Evolutionary conservation across 2,888 invertebrate genomes (phyloP).

Genomic region (Heliconius aoede): DNA sequence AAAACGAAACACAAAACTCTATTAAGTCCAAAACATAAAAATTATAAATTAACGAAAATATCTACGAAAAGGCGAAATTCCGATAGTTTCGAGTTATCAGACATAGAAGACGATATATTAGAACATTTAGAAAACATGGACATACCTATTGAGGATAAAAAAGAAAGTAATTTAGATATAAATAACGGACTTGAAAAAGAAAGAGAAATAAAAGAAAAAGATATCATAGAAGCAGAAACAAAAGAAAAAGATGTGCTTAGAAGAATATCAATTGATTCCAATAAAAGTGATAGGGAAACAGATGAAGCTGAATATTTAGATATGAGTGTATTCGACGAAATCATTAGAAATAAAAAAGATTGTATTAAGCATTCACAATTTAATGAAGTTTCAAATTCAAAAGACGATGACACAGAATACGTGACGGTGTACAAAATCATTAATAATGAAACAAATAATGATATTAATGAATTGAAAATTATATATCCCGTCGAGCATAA

Average conservation of each 20-base stretch:
- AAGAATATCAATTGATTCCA: conserved; percentile 29
- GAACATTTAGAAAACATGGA: conserved; percentile 47
- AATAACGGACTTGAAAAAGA: neutral
- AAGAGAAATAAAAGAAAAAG: neutral
- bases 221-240: neutral
- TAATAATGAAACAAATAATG: conserved; percentile 32
- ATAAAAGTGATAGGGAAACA: conserved; percentile 36
- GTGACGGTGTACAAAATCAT: conserved; percentile 43
- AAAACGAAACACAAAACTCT: neutral
- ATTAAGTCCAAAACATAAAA: neutral
- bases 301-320: conserved; percentile 38
- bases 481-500: conserved; percentile 39
- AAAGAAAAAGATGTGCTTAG: neutral
- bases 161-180: neutral
- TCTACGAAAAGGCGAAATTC: conserved; percentile 25
- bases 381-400: conserved; percentile 9
- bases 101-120: conserved; percentile 41
- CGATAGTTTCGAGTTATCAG: conserved; percentile 33
- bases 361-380: neutral
- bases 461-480: conserved; percentile 38
- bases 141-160: conserved; percentile 43
- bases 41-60: neutral
- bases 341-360: conserved; percentile 18
- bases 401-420: conserved; percentile 19
- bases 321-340: conserved; percentile 44